phyloP scores from a whole-genome alignment of 2,797 vertebrate species.

The Halcyon leucocephala region DNA sequence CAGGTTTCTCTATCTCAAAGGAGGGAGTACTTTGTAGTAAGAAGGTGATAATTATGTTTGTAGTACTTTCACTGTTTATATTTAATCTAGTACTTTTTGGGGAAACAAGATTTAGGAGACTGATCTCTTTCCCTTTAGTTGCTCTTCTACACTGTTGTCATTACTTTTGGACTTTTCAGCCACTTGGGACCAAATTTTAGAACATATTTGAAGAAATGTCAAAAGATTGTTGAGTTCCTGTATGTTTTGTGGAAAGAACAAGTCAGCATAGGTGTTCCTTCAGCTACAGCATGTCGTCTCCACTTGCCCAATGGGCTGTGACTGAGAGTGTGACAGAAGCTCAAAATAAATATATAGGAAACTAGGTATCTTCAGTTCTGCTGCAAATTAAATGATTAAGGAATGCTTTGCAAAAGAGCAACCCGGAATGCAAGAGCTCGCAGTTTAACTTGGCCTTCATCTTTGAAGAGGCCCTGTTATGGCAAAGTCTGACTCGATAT shows the following conservation, averaged over 20 bases:
- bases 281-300: neutral
- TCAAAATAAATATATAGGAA: neutral
- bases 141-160: neutral
- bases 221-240: neutral
- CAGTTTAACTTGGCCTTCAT: neutral
- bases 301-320: neutral
- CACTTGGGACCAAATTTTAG: neutral
- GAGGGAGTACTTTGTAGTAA: slow-evolving; percentile 17
- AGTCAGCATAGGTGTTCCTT: neutral
- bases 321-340: neutral
- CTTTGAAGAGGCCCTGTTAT: neutral
- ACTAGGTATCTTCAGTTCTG: neutral
- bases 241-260: neutral
- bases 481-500: neutral
- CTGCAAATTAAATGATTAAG: neutral
- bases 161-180: neutral
- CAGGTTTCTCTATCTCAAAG: neutral
- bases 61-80: slow-evolving; percentile 19
- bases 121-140: neutral
- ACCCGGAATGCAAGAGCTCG: neutral
- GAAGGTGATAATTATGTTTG: slow-evolving; percentile 37
- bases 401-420: neutral
- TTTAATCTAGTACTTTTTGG: neutral
- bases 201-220: neutral
- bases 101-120: neutral